Conservation (phyloP, 2,113 vertebrate species). For the Oryzias javanicus region DNA sequence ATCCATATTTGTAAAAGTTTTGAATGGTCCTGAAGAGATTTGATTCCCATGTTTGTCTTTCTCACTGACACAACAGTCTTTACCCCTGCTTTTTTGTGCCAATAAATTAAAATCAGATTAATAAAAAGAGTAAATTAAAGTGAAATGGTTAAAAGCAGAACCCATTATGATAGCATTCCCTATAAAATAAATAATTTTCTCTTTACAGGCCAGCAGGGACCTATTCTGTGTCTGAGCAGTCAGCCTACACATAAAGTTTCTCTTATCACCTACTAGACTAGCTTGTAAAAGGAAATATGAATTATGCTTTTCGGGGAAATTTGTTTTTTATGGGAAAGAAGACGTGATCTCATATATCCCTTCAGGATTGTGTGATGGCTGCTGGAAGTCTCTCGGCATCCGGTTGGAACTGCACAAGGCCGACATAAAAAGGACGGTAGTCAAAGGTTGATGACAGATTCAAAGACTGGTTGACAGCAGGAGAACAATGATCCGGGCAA, state of each 20-base stretch:
- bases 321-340: slow-evolving; percentile 20
- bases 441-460: slow-evolving; percentile 68
- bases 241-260: slow-evolving; percentile 22
- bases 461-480: slow-evolving; percentile 55
- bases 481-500: slow-evolving; percentile 58
- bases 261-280: slow-evolving; percentile 18
- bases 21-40: not conserved
- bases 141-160: slow-evolving; percentile 49
- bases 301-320: slow-evolving; percentile 23
- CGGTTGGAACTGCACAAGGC: slow-evolving; percentile 41
- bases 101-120: slow-evolving; percentile 56
- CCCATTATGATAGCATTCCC: slow-evolving; percentile 11
- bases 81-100: slow-evolving; percentile 33
- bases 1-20: no score
- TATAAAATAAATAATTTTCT: slow-evolving; percentile 25
- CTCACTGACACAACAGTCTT: slow-evolving; percentile 11
- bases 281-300: slow-evolving; percentile 16
- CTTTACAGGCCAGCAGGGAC: slow-evolving; percentile 12
- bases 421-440: slow-evolving; percentile 42
- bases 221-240: slow-evolving; percentile 13
- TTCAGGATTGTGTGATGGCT: slow-evolving; percentile 33
- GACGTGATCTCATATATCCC: slow-evolving; percentile 54
- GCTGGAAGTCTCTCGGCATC: slow-evolving; percentile 47
- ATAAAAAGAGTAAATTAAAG: slow-evolving; percentile 37
- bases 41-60: not conserved